Evolutionary conservation across 2,113 vertebrate genomes (phyloP).

Genomic region (Holacanthus passer): DNA sequence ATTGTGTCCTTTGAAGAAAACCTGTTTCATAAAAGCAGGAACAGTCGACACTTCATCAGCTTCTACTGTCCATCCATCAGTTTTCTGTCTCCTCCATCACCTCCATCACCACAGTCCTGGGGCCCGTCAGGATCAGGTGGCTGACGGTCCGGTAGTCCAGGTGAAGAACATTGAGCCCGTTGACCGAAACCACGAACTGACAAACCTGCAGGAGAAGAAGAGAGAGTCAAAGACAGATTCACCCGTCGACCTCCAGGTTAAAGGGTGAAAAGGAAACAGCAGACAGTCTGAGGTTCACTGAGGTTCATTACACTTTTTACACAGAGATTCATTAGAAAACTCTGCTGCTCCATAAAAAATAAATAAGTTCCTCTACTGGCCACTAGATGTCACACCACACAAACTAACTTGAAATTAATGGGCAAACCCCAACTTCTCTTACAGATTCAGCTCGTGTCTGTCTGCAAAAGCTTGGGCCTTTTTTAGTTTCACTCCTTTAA

Average conservation of each 20-base stretch:
- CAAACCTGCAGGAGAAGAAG: constrained; percentile 84
- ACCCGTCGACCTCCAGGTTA: background rate
- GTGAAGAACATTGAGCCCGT: constrained; percentile 88
- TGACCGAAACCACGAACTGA: constrained; percentile 92
- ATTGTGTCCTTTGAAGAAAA: background rate
- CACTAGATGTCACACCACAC: background rate
- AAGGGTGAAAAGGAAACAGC: background rate
- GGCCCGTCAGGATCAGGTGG: constrained; percentile 92
- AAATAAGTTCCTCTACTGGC: background rate
- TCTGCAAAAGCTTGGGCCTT: background rate
- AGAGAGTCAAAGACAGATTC: background rate
- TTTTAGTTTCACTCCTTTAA: background rate
- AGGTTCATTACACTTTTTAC: no score
- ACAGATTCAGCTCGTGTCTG: background rate
- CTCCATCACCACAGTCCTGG: constrained; percentile 92
- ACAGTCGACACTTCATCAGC: no score
- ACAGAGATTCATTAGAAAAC: no score
- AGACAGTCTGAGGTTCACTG: no score
- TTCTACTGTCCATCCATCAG: background rate
- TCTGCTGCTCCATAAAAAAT: background rate
- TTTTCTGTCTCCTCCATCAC: constrained; percentile 90
- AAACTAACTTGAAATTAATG: background rate
- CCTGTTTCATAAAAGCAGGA: background rate
- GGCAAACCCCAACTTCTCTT: background rate
- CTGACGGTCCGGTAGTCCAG: constrained; percentile 92